These are phyloP conservation scores for Suricata suricatta DNA, from an alignment of 2,113 vertebrate genomes.

Conservation along the genomic window DNA sequence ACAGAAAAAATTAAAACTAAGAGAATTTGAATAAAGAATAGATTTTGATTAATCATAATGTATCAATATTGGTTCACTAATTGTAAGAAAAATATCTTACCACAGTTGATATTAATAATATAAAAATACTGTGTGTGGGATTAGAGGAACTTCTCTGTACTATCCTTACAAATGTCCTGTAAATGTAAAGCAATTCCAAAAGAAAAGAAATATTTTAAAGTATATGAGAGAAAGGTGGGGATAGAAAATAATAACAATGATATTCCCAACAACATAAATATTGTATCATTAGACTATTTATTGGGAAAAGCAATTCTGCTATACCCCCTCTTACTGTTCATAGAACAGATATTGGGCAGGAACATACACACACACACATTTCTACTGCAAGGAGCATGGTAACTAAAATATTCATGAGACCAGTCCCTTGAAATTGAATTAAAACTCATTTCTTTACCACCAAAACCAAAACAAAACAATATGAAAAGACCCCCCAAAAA, in stretches of 20 bases:
- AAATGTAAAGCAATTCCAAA: not conserved
- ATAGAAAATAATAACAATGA: not conserved
- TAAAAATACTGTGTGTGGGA: not conserved
- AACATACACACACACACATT: not conserved
- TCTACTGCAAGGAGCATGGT: not conserved
- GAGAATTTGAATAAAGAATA: not conserved
- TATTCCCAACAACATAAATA: not conserved
- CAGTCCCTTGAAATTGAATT: not conserved
- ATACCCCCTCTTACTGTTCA: not conserved
- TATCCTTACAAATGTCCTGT: not conserved
- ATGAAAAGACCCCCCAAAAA: not conserved
- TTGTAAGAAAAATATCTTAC: not conserved
- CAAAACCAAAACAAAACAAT: not conserved
- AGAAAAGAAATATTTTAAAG: not conserved
- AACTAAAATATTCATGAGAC: not conserved
- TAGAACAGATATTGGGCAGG: too few relatives aligned
- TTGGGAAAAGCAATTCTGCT: not conserved
- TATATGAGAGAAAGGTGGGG: not conserved
- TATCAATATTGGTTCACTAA: not conserved
- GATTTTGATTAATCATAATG: not conserved
- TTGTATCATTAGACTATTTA: not conserved
- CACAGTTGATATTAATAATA: not conserved
- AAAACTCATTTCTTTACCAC: not conserved
- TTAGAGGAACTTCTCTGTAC: not conserved
- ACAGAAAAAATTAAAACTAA: not conserved